Conservation (phyloP, 2,888 invertebrate genomes). For the Periphyllus acericola region DNA sequence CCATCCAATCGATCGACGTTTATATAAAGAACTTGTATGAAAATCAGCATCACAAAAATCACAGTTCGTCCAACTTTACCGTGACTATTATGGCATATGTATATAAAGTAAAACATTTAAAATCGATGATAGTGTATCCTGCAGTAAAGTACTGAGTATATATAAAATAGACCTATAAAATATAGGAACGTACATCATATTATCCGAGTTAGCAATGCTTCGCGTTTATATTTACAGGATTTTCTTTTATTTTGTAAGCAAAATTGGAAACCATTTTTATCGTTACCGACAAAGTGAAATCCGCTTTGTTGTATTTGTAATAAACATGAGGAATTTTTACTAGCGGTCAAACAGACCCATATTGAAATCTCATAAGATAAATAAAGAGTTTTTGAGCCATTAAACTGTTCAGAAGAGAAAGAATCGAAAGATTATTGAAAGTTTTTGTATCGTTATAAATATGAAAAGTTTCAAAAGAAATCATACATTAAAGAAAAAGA, state of each 20-base stretch:
- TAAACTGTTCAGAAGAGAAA: background rate
- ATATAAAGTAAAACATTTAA: background rate
- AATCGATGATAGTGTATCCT: background rate
- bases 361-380: background rate
- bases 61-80: background rate
- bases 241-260: background rate
- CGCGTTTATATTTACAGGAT: background rate
- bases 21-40: too few species aligned
- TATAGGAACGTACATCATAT: background rate
- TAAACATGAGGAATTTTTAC: background rate
- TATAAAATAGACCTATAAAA: background rate
- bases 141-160: background rate
- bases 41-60: background rate
- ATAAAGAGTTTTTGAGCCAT: background rate
- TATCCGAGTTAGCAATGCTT: background rate
- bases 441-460: background rate
- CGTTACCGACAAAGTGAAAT: background rate
- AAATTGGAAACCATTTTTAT: background rate
- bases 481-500: background rate
- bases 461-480: background rate
- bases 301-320: background rate
- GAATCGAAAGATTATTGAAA: background rate
- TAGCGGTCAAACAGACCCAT: background rate
- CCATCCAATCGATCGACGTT: too few species aligned
- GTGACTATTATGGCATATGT: background rate